phyloP scores from a whole-genome alignment of 2,113 vertebrate species.

The Hoplias malabaricus region DNA sequence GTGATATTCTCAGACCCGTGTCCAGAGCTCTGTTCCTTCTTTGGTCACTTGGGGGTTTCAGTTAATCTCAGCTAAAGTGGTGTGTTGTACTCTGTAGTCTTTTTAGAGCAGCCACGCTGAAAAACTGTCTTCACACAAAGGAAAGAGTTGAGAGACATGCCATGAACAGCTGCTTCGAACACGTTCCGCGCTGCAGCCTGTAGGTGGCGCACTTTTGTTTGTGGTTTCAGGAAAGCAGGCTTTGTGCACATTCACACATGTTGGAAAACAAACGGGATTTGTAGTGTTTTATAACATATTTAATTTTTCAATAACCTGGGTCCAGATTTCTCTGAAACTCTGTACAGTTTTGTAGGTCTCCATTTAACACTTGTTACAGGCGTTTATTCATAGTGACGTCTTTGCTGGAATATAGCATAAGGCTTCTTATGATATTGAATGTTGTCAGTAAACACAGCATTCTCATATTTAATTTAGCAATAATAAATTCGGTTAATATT shows the following conservation, averaged over 20 bases:
- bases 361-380: too few species aligned
- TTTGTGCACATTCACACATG: background rate
- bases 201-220: background rate
- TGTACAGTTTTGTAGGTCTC: too few species aligned
- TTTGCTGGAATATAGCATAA: too few species aligned
- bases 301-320: too few species aligned
- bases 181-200: background rate
- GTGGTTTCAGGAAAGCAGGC: background rate
- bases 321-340: too few species aligned
- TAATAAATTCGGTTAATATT: too few species aligned
- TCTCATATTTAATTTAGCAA: too few species aligned
- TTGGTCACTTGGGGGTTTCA: background rate
- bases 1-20: background rate
- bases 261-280: background rate
- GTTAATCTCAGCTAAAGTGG: background rate
- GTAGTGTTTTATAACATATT: background rate
- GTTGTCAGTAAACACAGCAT: too few species aligned
- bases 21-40: background rate
- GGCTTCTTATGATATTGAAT: too few species aligned
- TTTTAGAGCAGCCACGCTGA: background rate
- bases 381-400: too few species aligned
- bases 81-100: too few species aligned
- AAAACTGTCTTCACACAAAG: background rate
- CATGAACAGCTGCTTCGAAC: slow-evolving; percentile 12
- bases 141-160: background rate